Base-by-base conservation (phyloP, 2,113 vertebrate species). In the Phyllopteryx taeniolatus region DNA sequence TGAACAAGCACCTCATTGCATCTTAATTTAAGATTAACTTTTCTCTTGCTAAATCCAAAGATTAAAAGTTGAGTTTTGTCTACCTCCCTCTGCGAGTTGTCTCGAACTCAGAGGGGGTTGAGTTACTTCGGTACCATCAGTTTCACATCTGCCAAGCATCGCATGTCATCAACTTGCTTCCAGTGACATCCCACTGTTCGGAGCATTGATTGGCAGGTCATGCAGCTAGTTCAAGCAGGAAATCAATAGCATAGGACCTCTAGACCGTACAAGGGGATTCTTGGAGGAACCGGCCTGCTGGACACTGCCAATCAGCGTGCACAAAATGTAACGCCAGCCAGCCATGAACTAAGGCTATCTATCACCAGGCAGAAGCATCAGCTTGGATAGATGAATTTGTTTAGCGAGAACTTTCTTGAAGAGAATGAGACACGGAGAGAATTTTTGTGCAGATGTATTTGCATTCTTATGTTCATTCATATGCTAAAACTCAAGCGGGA, bases 311-410 rank as follows among this genome's bases (percentile, higher is more conserved):
- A 93, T 91, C 67, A 70, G 91, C 91, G 90, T 94, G 90, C 93
- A 94, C 92, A 94, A 95, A 94, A 95, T 90, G 91, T 92, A 94
- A 94, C 94, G 90, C 92, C 91, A 95, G 91, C 78, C 87, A 95
- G 92, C 93, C 93, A 93, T 93, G 90, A 95, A 95, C 81, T 93
- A 93, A 94, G 93, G 92, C 87, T 91, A 92, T 90, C 92, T 94
- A 92, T 90, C 92, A 94, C 92, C 93, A 93, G 93, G 93, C 89
- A 94, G 91, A 91, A 75, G 70, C 86, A 86, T 65, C 65, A 81
- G 79, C 91, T 92, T 91, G 90, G 87, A 85, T 91, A 91, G 91
- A 93, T 92, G 92, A 86, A 89, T 90, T 92, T 91, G 81, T 88
- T 86, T 54, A 72, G 76, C 56, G 63, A 72, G 68, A 90, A 86